A percentile compares a stretch with the other conserved stretches of the same genome.
Evolutionary conservation across 37 sponge, comb jelly and placozoan species (phyloP).

Genomic region (Spongia lamella): DNA sequence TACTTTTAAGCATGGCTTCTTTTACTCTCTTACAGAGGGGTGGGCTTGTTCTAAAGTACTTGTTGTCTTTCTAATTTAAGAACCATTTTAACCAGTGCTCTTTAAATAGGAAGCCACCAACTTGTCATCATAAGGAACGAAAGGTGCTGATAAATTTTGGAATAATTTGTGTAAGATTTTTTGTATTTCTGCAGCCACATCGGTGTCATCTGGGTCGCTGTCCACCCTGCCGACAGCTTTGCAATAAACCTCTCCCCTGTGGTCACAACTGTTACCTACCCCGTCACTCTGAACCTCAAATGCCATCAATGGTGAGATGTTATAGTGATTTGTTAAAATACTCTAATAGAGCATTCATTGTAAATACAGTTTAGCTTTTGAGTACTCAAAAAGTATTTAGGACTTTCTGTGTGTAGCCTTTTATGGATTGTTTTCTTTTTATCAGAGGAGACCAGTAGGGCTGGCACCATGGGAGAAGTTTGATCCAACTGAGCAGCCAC

Average conservation of each 20-base stretch:
- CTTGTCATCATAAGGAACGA: constrained; percentile 60
- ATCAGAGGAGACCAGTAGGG: constrained; percentile 24
- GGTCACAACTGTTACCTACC: constrained; percentile 52
- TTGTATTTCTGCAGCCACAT: constrained; percentile 50
- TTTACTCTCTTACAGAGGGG: neutral
- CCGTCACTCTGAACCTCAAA: constrained; percentile 65
- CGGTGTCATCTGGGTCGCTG: constrained; percentile 77
- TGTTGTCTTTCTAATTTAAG: neutral
- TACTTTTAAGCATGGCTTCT: too few species aligned
- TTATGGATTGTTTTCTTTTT: neutral
- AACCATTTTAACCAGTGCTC: too few species aligned
- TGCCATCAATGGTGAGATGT: constrained; percentile 21
- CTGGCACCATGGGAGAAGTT: constrained; percentile 58
- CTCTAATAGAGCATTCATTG: too few species aligned
- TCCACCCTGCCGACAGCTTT: constrained; percentile 76
- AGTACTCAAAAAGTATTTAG: too few species aligned
- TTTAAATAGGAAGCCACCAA: constrained; percentile 55
- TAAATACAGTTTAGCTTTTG: too few species aligned
- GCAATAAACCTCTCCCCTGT: constrained; percentile 63
- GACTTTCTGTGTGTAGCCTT: too few species aligned
- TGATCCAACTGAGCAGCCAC: constrained; percentile 1
- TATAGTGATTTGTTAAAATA: too few species aligned
- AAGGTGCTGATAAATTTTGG: constrained; percentile 30
- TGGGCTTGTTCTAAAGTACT: neutral
- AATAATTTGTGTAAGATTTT: neutral